Conservation (phyloP, 2,113 vertebrate species). For the Gracilinanus agilis region DNA sequence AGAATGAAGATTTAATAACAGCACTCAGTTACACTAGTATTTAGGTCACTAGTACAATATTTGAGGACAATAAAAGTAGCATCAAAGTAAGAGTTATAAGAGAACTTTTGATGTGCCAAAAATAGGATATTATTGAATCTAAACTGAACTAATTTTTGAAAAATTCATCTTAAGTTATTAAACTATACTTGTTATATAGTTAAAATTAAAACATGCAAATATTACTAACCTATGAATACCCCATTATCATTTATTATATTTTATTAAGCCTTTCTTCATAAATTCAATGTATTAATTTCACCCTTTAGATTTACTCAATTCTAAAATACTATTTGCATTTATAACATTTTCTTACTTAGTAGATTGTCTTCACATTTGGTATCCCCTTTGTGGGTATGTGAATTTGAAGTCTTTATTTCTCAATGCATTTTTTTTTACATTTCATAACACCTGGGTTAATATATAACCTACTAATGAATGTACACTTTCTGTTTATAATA, state of each 20-base stretch:
- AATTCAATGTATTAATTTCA: background rate
- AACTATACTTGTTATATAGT: background rate
- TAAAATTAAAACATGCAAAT: background rate
- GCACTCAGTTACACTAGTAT: background rate
- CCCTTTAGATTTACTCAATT: background rate
- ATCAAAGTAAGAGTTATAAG: background rate
- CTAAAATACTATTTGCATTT: no score
- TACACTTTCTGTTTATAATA: no score
- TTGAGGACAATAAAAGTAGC: background rate
- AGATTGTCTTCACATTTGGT: no score
- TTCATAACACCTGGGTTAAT: no score
- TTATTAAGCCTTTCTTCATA: background rate
- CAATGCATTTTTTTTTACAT: no score
- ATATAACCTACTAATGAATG: no score
- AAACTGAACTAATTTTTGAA: background rate
- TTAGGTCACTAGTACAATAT: background rate
- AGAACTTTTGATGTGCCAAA: background rate
- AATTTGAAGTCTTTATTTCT: no score
- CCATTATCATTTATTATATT: no score
- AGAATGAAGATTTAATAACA: background rate
- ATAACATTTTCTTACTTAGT: no score
- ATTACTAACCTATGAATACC: background rate
- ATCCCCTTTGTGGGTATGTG: no score
- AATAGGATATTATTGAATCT: background rate
- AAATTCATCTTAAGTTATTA: background rate